Conservation (phyloP, 2,113 vertebrate species). For the Chionis minor region DNA sequence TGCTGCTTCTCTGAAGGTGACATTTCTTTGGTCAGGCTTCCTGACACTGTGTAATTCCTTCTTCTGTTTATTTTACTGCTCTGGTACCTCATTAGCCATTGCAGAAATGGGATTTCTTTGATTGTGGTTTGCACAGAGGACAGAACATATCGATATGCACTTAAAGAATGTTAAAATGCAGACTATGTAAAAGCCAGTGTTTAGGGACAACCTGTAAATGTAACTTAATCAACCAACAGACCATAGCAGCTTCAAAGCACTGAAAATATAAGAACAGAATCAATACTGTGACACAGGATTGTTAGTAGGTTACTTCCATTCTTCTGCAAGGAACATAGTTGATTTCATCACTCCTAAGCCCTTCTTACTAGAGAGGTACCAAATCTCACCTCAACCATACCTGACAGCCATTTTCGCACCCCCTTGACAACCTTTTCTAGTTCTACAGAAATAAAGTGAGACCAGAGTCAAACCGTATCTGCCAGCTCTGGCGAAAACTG, state of each 20-base stretch:
- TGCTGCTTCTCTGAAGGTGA: slow-evolving; percentile 47
- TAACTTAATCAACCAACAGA: slow-evolving; percentile 43
- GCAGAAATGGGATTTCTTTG: slow-evolving; percentile 36
- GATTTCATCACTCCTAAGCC: neutral
- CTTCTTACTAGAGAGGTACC: neutral
- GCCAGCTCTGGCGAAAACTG: neutral
- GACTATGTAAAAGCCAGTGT: slow-evolving; percentile 21
- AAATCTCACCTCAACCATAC: neutral
- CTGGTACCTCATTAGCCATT: slow-evolving; percentile 27
- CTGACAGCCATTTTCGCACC: neutral
- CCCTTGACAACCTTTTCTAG: neutral
- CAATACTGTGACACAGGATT: neutral
- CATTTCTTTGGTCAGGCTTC: slow-evolving; percentile 32
- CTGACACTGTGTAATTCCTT: slow-evolving; percentile 32
- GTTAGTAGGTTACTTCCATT: neutral
- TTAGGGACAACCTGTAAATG: slow-evolving; percentile 27
- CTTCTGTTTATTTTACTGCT: slow-evolving; percentile 50
- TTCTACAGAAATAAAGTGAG: neutral
- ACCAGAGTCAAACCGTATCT: neutral
- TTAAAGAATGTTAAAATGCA: slow-evolving; percentile 42
- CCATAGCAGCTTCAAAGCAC: slow-evolving; percentile 15
- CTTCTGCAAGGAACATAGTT: neutral
- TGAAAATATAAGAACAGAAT: slow-evolving; percentile 17
- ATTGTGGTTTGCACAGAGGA: slow-evolving; percentile 43
- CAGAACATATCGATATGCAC: neutral